Base-by-base conservation (phyloP, 2,888 invertebrate species). In the Resseliella maxima region DNA sequence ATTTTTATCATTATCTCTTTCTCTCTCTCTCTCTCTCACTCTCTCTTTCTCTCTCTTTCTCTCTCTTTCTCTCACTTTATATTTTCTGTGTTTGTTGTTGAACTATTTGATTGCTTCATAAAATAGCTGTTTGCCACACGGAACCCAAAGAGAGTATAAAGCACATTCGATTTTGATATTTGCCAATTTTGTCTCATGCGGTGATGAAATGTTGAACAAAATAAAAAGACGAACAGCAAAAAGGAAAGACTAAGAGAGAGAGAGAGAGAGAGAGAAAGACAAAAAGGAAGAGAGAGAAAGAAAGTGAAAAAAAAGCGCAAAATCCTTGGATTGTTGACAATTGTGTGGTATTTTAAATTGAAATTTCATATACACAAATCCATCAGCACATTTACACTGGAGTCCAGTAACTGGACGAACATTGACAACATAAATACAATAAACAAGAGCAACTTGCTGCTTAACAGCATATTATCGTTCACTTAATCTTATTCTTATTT, bases 251-350 rank as follows among this genome's bases (percentile, higher is more conserved):
- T 50, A 21, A 50, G 2, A 50, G 2, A 21, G 2, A 50, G 21
- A 18, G 50, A 50, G 21, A 50, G 5, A 21, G 21, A 50, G 21
- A 59, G n/a, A 18, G 18, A 18, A 12, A 41, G 12, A 41, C 12
- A 12, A 41, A 41, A 41, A 8, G 41, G 12, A 41, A 41, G 5
- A 12, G 12, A 41, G 12, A 50, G 18, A 18, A 50, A 18, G 50
- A 50, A 50, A 12, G 18, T n/a, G n/a, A 50, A 50, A 50, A 50
- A 50, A 50, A 15, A 50, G 3, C 21, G 6, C 6, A 41, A 18
- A 72, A 35, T 72, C 72, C n/a, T 72, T 72, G 72, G 72, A 72
- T 31, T 72, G 72, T 72, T 72, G 72, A 72, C 72, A 72, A 72
- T 12, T 72, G 72, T 72, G 72, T 35, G 72, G 72, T 72, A 35